These are phyloP conservation scores for Argentina silus DNA, from an alignment of 2,797 vertebrate genomes.

Conservation along the genomic window DNA sequence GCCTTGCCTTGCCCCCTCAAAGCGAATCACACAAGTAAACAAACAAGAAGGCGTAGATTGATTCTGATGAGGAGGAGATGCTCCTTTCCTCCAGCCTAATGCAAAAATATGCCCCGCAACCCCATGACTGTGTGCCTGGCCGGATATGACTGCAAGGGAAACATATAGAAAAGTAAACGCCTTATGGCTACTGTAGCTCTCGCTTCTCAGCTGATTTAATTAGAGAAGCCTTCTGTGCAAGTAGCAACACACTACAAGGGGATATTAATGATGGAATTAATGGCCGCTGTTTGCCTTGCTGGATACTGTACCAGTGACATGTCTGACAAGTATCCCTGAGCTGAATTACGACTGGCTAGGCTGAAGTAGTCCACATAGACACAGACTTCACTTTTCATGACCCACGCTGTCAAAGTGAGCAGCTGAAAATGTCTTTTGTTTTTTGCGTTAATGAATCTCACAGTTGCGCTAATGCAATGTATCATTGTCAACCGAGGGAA, in stretches of 20 bases:
- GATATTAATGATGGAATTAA: conserved; percentile 67
- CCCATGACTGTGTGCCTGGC: conserved; percentile 46
- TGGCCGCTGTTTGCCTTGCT: conserved; percentile 48
- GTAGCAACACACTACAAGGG: conserved; percentile 53
- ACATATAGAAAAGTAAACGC: conserved; percentile 52
- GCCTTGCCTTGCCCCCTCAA: conserved; percentile 42
- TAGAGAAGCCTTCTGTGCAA: conserved; percentile 64
- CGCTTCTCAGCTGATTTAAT: conserved; percentile 70
- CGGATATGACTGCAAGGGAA: conserved; percentile 47
- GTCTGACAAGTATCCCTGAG: conserved; percentile 52
- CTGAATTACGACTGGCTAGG: conserved; percentile 36
- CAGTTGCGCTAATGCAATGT: conserved; percentile 49
- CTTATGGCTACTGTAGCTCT: conserved; percentile 63
- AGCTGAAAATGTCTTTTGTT: conserved; percentile 54
- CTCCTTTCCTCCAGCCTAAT: conserved; percentile 66
- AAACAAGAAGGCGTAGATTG: conserved; percentile 44
- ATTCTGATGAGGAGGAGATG: conserved; percentile 70
- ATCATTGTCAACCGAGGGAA: conserved; percentile 47
- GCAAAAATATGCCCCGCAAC: conserved; percentile 63
- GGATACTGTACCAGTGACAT: conserved; percentile 50
- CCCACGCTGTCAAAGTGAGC: conserved; percentile 55
- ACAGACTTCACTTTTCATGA: conserved; percentile 57
- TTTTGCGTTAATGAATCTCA: conserved; percentile 61
- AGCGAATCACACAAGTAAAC: conserved; percentile 52
- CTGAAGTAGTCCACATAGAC: conserved; percentile 49